A percentile compares a stretch with the other conserved stretches of the same genome.
These are phyloP conservation scores for Steinernema khuongi DNA, from an alignment of 1,140 invertebrate species.

Conservation along the genomic window DNA sequence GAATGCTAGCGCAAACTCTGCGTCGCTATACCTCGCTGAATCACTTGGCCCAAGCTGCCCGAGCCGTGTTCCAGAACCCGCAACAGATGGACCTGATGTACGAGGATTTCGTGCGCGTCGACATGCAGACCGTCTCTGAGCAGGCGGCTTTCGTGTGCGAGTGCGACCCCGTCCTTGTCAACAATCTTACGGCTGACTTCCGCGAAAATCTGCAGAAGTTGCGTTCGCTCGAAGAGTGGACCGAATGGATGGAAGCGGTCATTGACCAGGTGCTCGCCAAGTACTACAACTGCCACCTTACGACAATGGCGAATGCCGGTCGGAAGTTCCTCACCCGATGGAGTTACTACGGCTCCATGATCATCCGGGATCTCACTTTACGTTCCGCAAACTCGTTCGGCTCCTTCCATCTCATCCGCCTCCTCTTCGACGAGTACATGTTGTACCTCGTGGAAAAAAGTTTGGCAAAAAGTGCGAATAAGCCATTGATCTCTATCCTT, in stretches of 20 bases:
- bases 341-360: constrained; percentile 97
- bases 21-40: constrained; percentile 94
- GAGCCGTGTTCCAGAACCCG: constrained; percentile 88
- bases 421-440: constrained; percentile 98
- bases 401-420: constrained; percentile 92
- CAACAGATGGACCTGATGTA: constrained; percentile 95
- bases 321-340: constrained; percentile 91
- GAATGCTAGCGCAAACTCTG: constrained; percentile 86
- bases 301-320: constrained; percentile 54
- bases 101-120: constrained; percentile 74
- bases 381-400: constrained; percentile 95
- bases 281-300: constrained; percentile 64
- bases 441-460: constrained; percentile 95
- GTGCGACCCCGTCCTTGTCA: constrained; percentile 79
- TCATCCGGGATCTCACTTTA: constrained; percentile 86
- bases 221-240: constrained; percentile 91
- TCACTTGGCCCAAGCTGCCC: constrained; percentile 88
- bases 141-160: constrained; percentile 95
- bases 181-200: constrained; percentile 78
- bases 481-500: constrained; percentile 90
- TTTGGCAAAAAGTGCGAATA: constrained; percentile 80
- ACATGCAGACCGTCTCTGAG: constrained; percentile 59
- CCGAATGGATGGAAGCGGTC: constrained; percentile 86
- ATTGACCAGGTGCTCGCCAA: constrained; percentile 76
- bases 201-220: constrained; percentile 85